Conservation (phyloP, 2,113 vertebrate species). For the cattle (Bos taurus) region DNA sequence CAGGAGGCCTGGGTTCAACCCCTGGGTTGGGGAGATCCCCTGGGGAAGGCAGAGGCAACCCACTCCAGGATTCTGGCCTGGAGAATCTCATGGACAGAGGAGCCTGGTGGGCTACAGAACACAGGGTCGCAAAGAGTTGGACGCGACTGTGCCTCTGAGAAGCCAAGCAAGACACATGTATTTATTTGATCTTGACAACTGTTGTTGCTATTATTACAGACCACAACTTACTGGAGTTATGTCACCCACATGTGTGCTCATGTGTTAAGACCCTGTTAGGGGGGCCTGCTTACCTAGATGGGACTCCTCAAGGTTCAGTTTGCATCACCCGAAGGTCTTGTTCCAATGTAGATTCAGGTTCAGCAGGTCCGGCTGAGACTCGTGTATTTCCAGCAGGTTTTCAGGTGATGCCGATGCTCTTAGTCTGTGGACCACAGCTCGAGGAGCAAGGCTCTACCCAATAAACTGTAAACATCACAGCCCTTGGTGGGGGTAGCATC, state of each 20-base stretch:
- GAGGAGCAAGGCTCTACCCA: too few relatives aligned
- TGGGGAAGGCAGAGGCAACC: background rate
- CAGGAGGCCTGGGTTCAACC: background rate
- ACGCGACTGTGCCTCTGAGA: background rate
- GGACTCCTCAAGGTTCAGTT: background rate
- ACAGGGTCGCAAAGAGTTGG: background rate
- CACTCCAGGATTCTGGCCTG: background rate
- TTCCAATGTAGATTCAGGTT: rapidly evolving
- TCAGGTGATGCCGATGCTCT: rapidly evolving
- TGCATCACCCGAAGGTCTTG: background rate
- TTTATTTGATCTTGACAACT: background rate
- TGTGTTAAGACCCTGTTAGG: background rate
- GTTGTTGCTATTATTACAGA: background rate
- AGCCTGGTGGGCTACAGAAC: background rate
- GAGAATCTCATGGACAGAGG: background rate
- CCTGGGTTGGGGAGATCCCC: background rate
- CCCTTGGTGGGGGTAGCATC: rapidly evolving
- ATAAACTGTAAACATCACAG: rapidly evolving
- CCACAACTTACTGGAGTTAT: rapidly evolving
- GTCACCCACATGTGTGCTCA: rapidly evolving
- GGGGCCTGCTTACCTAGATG: too few relatives aligned
- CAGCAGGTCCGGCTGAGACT: too few relatives aligned
- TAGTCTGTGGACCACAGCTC: rapidly evolving
- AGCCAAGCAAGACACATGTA: background rate
- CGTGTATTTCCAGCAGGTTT: background rate